Evolutionary conservation across 2,113 vertebrate species (phyloP).

Genomic region (Notarius lentiginosus): DNA sequence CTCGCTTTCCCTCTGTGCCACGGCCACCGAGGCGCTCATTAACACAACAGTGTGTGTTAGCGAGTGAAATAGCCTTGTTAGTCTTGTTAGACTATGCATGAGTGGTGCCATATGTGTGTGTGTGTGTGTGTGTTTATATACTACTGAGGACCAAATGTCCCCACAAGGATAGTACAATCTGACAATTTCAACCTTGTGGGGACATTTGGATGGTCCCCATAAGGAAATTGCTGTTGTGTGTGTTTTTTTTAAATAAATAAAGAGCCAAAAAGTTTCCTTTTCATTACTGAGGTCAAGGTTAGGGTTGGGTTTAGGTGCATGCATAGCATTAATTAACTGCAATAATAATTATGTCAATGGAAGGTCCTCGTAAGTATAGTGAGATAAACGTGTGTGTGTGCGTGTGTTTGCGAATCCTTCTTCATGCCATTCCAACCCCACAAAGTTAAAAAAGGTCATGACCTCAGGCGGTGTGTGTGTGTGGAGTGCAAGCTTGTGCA

Average conservation of each 20-base stretch:
- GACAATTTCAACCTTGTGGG: no score
- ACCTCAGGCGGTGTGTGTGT: neutral
- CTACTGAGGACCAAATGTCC: no score
- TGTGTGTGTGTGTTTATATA: neutral
- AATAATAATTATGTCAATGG: no score
- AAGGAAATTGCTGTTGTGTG: no score
- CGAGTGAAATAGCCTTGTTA: constrained; percentile 23
- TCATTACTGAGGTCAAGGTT: no score
- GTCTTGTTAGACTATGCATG: constrained; percentile 26
- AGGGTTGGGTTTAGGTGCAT: no score
- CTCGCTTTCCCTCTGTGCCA: constrained; percentile 16
- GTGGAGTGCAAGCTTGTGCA: neutral
- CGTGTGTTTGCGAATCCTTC: neutral
- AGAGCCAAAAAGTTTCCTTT: no score
- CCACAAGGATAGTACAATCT: no score
- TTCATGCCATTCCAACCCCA: neutral
- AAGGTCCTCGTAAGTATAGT: no score
- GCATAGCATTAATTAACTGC: no score
- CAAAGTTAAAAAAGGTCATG: constrained; percentile 27
- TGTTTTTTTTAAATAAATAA: no score
- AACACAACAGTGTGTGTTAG: constrained; percentile 7
- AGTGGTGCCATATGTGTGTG: neutral
- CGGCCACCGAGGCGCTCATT: constrained; percentile 39
- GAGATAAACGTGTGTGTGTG: neutral
- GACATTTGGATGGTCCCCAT: no score